Evolutionary conservation across 1,140 invertebrate genomes (phyloP).

Genomic region (Pristionchus pacificus): DNA sequence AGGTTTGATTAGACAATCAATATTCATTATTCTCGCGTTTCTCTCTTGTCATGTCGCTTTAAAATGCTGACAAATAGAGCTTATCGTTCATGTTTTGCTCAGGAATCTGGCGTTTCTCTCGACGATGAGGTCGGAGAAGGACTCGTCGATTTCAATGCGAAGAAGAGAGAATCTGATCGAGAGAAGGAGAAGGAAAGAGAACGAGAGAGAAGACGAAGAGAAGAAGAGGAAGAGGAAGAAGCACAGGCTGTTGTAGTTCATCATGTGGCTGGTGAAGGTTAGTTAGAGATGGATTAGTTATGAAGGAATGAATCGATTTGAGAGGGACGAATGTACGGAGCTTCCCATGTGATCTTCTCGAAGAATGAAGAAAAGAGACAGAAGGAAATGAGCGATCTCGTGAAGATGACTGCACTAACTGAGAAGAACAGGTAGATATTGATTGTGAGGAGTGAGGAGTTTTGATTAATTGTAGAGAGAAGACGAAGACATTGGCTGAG

Average conservation of each 20-base stretch:
- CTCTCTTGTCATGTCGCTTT: too few relatives aligned
- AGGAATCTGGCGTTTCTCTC: too few relatives aligned
- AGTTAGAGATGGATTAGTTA: background rate
- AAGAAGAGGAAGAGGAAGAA: slow-evolving; percentile 13
- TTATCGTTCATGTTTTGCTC: too few relatives aligned
- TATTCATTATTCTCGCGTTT: too few relatives aligned
- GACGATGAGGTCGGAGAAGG: slow-evolving; percentile 21
- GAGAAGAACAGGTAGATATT: slow-evolving; percentile 1
- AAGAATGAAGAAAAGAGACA: slow-evolving; percentile 11
- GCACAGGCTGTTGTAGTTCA: slow-evolving; percentile 10
- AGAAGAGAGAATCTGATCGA: slow-evolving; percentile 4
- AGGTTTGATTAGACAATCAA: too few relatives aligned
- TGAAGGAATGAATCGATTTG: slow-evolving; percentile 4
- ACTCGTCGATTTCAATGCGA: slow-evolving; percentile 24
- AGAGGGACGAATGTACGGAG: slow-evolving; percentile 26
- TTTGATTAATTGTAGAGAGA: slow-evolving; percentile 1
- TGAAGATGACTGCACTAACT: slow-evolving; percentile 18
- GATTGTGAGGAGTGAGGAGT: background rate
- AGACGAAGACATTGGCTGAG: slow-evolving; percentile 1
- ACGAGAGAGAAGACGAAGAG: background rate
- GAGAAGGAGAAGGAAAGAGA: slow-evolving; percentile 6
- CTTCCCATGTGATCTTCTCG: slow-evolving; percentile 26
- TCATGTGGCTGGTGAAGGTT: slow-evolving; percentile 27
- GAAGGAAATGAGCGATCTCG: slow-evolving; percentile 15
- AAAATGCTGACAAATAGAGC: too few relatives aligned